These are phyloP conservation scores for Stenopsyche tienmushanensis DNA, from an alignment of 1,140 invertebrate species.

Conservation along the genomic window DNA sequence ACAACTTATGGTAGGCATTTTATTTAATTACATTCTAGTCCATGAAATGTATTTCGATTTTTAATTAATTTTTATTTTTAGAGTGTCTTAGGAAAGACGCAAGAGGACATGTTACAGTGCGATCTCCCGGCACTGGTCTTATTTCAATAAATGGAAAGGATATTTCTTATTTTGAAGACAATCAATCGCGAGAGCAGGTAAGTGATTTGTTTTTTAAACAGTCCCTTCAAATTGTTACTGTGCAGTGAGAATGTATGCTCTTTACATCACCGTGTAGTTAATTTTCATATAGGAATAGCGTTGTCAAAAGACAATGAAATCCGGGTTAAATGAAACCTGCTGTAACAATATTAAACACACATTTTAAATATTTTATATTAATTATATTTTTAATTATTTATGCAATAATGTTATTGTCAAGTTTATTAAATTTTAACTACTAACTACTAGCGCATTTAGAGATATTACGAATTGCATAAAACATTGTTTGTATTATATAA, in stretches of 20 bases:
- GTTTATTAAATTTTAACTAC: too few relatives aligned
- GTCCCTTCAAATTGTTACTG: background rate
- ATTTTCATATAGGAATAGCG: too few relatives aligned
- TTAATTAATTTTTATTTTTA: slow-evolving; percentile 43
- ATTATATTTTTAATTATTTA: too few relatives aligned
- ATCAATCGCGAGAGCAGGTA: slow-evolving; percentile 75
- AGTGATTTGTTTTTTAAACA: slow-evolving; percentile 45
- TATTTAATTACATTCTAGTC: background rate
- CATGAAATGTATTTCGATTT: slow-evolving; percentile 8
- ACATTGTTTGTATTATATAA: too few relatives aligned
- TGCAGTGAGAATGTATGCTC: background rate
- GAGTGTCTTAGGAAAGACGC: slow-evolving; percentile 73
- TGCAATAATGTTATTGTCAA: too few relatives aligned
- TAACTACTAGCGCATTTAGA: too few relatives aligned
- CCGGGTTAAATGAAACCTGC: too few relatives aligned
- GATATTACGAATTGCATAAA: too few relatives aligned
- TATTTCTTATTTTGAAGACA: slow-evolving; percentile 72
- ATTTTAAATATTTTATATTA: too few relatives aligned
- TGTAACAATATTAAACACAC: too few relatives aligned
- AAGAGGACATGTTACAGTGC: slow-evolving; percentile 65
- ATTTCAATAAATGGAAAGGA: slow-evolving; percentile 79
- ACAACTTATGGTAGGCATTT: slow-evolving; percentile 60
- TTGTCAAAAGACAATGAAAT: too few relatives aligned
- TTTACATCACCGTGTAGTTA: background rate
- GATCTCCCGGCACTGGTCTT: slow-evolving; percentile 76